Evolutionary conservation across 2,113 vertebrate genomes (phyloP).

Genomic region (Muscicapa adusta): DNA sequence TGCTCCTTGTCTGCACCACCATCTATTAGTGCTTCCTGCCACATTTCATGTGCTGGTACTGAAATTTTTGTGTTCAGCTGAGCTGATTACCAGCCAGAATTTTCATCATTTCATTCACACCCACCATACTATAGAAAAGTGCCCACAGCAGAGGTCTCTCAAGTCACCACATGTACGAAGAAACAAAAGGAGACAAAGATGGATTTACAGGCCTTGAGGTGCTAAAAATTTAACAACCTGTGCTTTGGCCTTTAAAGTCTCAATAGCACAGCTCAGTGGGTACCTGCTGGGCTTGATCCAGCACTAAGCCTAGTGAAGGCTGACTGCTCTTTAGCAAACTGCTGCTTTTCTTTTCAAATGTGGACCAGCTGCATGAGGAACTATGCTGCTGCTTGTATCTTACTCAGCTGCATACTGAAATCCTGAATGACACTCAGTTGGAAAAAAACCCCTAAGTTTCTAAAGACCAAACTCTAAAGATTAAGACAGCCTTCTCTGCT

Average conservation of each 20-base stretch:
- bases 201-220: neutral
- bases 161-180: neutral
- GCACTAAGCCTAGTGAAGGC: neutral
- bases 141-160: neutral
- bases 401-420: neutral
- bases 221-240: neutral
- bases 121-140: neutral
- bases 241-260: neutral
- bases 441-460: fast-evolving
- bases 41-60: neutral
- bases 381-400: neutral
- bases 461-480: neutral
- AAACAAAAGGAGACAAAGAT: neutral
- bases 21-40: neutral
- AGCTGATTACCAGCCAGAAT: neutral
- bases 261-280: neutral
- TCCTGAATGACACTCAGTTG: neutral
- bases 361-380: neutral
- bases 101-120: neutral
- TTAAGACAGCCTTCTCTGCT: neutral
- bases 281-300: neutral
- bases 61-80: neutral
- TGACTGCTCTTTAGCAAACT: neutral
- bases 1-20: neutral
- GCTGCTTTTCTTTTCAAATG: neutral